These are phyloP conservation scores for Asteroscopus sphinx DNA, from an alignment of 2,888 invertebrate species.

Conservation along the genomic window DNA sequence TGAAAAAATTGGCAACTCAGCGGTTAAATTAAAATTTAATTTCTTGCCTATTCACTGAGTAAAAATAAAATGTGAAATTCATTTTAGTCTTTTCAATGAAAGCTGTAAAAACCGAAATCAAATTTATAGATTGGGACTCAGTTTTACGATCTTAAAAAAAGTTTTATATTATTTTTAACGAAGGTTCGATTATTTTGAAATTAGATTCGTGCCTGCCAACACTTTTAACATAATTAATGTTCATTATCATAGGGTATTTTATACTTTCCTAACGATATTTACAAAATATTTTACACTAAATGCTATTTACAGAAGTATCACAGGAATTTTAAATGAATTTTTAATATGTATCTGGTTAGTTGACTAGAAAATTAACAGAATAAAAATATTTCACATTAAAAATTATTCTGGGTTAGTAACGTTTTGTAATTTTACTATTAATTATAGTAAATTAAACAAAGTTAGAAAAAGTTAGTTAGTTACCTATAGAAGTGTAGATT, in stretches of 20 bases:
- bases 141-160: too few species aligned
- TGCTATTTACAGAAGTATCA: conserved; percentile 64
- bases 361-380: conserved; percentile 13
- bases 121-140: too few species aligned
- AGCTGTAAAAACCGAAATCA: too few species aligned
- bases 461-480: too few species aligned
- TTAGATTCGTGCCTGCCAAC: conserved; percentile 3
- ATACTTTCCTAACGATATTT: conserved; percentile 53
- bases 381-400: neutral
- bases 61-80: too few species aligned
- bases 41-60: too few species aligned
- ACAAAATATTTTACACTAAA: conserved; percentile 43
- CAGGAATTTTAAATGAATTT: conserved; percentile 73
- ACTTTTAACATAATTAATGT: conserved; percentile 14
- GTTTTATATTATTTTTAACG: neutral
- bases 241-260: conserved; percentile 19
- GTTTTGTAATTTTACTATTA: too few species aligned
- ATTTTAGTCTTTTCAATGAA: too few species aligned
- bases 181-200: neutral
- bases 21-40: neutral
- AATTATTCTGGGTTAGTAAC: neutral
- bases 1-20: neutral
- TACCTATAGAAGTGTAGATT: too few species aligned
- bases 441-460: too few species aligned
- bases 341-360: conserved; percentile 16